Conservation (phyloP, 2,797 vertebrate genomes). For the Poliocrania exsul region DNA sequence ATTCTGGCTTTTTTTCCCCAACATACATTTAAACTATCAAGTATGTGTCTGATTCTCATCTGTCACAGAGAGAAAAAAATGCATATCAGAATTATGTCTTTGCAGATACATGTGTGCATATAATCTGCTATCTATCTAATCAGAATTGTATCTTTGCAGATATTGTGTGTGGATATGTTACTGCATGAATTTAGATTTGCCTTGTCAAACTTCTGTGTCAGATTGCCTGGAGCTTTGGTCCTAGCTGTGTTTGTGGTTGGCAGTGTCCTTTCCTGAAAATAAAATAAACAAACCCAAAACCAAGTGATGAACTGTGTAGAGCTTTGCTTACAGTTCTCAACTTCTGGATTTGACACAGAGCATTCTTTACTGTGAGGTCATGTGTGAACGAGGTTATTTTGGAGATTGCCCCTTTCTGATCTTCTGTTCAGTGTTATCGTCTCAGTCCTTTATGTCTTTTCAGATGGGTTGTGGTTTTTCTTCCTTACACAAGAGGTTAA, state of each 20-base stretch:
- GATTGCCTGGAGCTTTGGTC: neutral
- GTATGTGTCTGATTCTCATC: neutral
- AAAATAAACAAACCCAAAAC: too few species aligned
- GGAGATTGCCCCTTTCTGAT: neutral
- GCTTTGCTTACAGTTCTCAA: neutral
- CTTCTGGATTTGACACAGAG: neutral
- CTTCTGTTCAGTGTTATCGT: neutral
- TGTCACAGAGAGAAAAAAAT: neutral
- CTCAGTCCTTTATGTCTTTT: neutral
- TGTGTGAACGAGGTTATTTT: neutral
- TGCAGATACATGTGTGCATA: neutral
- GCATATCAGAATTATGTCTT: neutral
- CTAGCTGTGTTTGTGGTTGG: neutral
- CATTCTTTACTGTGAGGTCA: neutral
- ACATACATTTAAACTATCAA: neutral
- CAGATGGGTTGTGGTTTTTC: neutral
- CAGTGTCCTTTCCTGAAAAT: neutral
- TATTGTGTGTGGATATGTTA: neutral
- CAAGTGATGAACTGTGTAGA: neutral
- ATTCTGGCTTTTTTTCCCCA: neutral
- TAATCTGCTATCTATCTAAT: neutral
- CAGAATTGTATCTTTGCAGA: neutral
- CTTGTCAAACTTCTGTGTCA: neutral
- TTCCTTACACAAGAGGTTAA: neutral
- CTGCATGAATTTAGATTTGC: neutral